phyloP scores from a whole-genome alignment of 64 coral and sea anemone species.

The Anthopleura sola region DNA sequence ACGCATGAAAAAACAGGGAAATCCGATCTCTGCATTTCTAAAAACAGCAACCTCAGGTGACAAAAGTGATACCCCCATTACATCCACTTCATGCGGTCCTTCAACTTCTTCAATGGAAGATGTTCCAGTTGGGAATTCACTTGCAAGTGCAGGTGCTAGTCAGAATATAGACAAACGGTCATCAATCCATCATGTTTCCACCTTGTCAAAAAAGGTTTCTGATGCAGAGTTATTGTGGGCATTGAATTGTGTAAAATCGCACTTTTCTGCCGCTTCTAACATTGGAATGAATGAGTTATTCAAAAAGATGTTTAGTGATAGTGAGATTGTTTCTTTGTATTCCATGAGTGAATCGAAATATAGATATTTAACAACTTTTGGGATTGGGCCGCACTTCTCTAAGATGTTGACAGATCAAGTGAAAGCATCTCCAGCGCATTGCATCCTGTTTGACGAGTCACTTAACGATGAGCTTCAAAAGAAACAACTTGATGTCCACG shows the following conservation, averaged over 20 bases:
- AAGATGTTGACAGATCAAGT: slow-evolving; percentile 49
- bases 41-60: not conserved
- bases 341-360: slow-evolving; percentile 60
- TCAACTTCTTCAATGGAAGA: no score
- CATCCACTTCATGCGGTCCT: no score
- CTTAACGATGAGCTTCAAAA: slow-evolving; percentile 65
- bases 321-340: slow-evolving; percentile 51
- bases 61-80: not conserved
- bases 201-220: slow-evolving; percentile 46
- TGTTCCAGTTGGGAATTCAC: no score
- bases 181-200: slow-evolving; percentile 11
- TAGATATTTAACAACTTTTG: slow-evolving; percentile 54
- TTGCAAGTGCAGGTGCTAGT: no score
- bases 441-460: slow-evolving; percentile 63
- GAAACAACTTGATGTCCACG: slow-evolving; percentile 51
- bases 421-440: slow-evolving; percentile 57
- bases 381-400: slow-evolving; percentile 49
- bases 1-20: slow-evolving; percentile 1
- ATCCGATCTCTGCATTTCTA: not conserved
- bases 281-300: slow-evolving; percentile 59
- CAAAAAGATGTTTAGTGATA: slow-evolving; percentile 73
- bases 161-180: not conserved
- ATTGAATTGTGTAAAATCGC: slow-evolving; percentile 42
- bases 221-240: slow-evolving; percentile 71
- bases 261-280: slow-evolving; percentile 70